Evolutionary conservation across 2,888 invertebrate genomes (phyloP).

Genomic region (Pristionchus entomophagus): DNA sequence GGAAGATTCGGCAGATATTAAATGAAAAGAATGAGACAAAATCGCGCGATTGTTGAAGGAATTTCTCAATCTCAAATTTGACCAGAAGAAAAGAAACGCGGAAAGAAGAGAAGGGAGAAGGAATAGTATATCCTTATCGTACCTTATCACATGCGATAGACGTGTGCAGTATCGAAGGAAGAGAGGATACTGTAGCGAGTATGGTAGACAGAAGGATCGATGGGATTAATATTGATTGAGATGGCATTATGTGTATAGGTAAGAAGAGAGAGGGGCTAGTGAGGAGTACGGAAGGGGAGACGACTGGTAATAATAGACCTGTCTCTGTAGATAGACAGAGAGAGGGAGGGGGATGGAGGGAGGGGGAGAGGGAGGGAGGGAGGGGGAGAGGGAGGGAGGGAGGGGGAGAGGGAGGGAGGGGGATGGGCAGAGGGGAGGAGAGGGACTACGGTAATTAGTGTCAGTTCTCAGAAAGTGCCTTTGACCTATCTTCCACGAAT

Average conservation of each 20-base stretch:
- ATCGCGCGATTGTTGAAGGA: not conserved
- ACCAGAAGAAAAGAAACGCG: not conserved
- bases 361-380: too few species aligned
- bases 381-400: too few species aligned
- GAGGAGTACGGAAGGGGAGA: not conserved
- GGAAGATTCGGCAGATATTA: not conserved
- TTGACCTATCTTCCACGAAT: not conserved
- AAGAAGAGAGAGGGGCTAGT: not conserved
- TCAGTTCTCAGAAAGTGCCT: slow-evolving; percentile 10
- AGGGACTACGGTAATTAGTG: slow-evolving; percentile 28
- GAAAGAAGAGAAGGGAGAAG: not conserved
- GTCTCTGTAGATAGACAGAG: slow-evolving; percentile 8
- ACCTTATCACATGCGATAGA: slow-evolving; percentile 48
- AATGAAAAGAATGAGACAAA: not conserved
- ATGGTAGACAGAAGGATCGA: slow-evolving; percentile 18
- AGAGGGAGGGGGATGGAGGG: too few species aligned
- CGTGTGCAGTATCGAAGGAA: slow-evolving; percentile 41
- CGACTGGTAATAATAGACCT: slow-evolving; percentile 25
- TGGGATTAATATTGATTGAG: not conserved
- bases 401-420: not conserved
- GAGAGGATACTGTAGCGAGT: not conserved
- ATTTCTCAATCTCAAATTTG: not conserved
- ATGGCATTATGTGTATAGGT: not conserved
- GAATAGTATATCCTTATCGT: not conserved
- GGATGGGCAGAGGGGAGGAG: not conserved